These are phyloP conservation scores for Manis pentadactyla DNA, from an alignment of 2,797 vertebrate genomes.

Conservation along the genomic window DNA sequence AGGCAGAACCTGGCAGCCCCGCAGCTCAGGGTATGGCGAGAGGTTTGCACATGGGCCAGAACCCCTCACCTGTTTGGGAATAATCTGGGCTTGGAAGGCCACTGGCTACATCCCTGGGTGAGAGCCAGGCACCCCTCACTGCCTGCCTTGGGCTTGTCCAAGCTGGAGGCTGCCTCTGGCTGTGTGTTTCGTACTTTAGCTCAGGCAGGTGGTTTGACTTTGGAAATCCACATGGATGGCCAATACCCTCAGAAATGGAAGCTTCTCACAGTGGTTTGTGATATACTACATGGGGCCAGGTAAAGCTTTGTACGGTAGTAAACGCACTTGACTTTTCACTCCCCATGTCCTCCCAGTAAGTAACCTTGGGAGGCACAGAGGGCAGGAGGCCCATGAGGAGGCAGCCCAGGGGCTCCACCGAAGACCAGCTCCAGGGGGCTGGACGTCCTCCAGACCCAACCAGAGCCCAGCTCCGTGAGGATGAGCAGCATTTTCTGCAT, in stretches of 20 bases:
- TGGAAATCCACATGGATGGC: neutral
- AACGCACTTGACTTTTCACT: neutral
- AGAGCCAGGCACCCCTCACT: neutral
- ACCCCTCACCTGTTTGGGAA: neutral
- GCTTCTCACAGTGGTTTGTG: neutral
- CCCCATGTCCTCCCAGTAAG: neutral
- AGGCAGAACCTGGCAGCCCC: neutral
- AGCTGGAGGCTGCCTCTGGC: neutral
- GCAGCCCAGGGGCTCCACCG: too few species aligned
- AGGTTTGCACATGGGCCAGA: neutral
- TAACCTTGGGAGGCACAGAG: too few species aligned
- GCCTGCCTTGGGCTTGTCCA: neutral
- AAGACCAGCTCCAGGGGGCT: accelerated
- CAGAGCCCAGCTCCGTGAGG: neutral
- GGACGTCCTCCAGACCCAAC: neutral
- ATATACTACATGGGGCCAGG: too few species aligned
- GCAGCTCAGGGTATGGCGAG: neutral
- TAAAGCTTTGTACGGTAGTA: too few species aligned
- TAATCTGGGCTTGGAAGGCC: neutral
- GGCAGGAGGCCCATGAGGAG: neutral
- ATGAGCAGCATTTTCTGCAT: neutral
- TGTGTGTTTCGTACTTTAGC: neutral
- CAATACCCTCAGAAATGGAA: neutral
- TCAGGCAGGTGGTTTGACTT: neutral
- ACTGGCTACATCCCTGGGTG: neutral